A percentile compares a stretch with the other conserved stretches of the same genome.
These are phyloP conservation scores for Automeris io DNA, from an alignment of 2,888 invertebrate species.

Conservation along the genomic window DNA sequence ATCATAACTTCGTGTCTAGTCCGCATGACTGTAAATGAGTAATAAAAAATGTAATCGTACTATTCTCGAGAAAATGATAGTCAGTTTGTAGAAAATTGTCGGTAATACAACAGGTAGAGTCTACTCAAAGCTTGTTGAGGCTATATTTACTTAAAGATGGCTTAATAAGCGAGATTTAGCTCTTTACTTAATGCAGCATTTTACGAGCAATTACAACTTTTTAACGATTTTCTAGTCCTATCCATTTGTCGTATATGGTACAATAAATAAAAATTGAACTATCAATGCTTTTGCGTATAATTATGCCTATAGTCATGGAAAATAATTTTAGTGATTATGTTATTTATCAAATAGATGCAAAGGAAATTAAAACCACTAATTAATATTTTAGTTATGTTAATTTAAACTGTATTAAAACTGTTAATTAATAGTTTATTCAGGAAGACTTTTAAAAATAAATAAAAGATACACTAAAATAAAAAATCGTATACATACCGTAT, in stretches of 20 bases:
- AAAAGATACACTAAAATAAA: no score
- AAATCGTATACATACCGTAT: no score
- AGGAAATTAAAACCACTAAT: no score
- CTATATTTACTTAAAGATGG: constrained; percentile 45
- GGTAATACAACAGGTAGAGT: constrained; percentile 28
- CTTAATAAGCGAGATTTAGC: constrained; percentile 48
- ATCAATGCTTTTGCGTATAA: constrained; percentile 6
- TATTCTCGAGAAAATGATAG: constrained; percentile 18
- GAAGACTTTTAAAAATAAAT: no score
- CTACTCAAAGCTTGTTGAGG: constrained; percentile 28
- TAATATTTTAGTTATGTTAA: no score
- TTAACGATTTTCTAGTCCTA: constrained; percentile 36
- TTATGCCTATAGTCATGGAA: constrained; percentile 14
- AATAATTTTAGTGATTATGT: constrained; percentile 15
- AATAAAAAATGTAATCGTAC: background rate
- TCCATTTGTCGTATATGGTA: constrained; percentile 23
- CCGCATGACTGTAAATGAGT: no score
- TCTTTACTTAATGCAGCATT: constrained; percentile 28
- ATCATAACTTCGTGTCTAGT: no score
- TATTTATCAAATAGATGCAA: background rate
- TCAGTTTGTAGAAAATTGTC: constrained; percentile 29
- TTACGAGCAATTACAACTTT: constrained; percentile 41
- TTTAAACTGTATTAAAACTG: no score
- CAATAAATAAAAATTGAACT: constrained; percentile 31
- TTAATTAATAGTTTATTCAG: no score